Percentiles rank a stretch among this genome's conserved stretches.
These are phyloP conservation scores for Sinodicranocentrus sp. DNA, from an alignment of 2,888 invertebrate genomes.

Conservation along the genomic window DNA sequence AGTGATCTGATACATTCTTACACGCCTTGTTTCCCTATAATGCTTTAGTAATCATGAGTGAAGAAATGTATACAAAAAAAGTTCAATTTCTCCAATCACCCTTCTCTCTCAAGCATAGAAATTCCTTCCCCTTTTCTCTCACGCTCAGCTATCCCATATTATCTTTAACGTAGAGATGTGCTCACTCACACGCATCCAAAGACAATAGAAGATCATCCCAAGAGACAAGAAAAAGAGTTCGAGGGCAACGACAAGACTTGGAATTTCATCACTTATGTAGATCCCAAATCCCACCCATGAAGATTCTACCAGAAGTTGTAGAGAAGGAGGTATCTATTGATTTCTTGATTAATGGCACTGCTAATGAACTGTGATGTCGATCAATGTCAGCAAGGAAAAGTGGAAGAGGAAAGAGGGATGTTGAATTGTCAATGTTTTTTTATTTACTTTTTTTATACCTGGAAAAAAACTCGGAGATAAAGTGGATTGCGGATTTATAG, in stretches of 20 bases:
- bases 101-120: not conserved
- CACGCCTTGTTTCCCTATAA: not conserved
- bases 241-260: not conserved
- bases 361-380: conserved; percentile 58
- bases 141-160: too few species aligned
- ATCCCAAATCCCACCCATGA: too few species aligned
- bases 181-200: not conserved
- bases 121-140: too few species aligned
- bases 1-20: not conserved
- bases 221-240: not conserved
- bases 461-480: too few species aligned
- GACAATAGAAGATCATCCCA: not conserved
- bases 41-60: conserved; percentile 21
- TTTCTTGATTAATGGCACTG: conserved; percentile 62
- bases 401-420: not conserved
- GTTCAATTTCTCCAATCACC: conserved; percentile 49
- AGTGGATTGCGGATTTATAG: too few species aligned
- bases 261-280: too few species aligned
- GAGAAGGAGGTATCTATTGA: conserved; percentile 20
- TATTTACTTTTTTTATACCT: too few species aligned
- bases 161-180: too few species aligned
- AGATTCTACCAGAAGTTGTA: too few species aligned
- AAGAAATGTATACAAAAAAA: conserved; percentile 13
- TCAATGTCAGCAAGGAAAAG: conserved; percentile 52
- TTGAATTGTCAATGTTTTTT: not conserved